Percentiles rank a stretch among this genome's conserved stretches.
Conservation (phyloP, 2,113 vertebrate genomes). For the Mormyrus iriodes region DNA sequence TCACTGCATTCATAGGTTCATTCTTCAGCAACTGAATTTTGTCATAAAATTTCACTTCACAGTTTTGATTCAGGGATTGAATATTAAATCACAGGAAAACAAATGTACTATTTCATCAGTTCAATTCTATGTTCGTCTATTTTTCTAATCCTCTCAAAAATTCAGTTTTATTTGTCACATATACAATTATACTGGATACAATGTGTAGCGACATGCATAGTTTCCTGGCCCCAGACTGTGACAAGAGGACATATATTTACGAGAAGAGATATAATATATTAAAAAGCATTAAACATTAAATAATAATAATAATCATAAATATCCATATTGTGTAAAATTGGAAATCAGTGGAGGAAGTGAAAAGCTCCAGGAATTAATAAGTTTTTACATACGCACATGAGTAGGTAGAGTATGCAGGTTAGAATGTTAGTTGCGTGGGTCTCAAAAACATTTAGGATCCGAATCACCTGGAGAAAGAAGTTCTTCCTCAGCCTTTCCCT, state of each 20-base stretch:
- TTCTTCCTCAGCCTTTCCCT: background rate
- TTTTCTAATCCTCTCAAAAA: background rate
- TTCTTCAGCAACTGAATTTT: slow-evolving; percentile 16
- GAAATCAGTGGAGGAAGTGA: background rate
- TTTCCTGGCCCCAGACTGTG: background rate
- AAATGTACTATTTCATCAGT: background rate
- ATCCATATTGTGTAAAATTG: no score
- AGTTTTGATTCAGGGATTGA: background rate
- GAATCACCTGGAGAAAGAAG: background rate
- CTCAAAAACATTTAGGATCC: background rate
- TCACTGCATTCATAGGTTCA: slow-evolving; percentile 17
- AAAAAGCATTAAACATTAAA: no score
- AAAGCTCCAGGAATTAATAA: background rate
- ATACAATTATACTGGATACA: background rate
- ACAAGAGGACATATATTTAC: no score
- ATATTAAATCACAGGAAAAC: slow-evolving; percentile 16
- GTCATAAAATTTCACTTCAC: slow-evolving; percentile 5
- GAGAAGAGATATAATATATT: no score
- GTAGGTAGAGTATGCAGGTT: background rate
- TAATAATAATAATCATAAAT: no score
- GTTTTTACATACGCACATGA: background rate
- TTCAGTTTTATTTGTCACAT: background rate
- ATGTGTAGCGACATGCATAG: background rate
- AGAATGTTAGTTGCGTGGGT: background rate
- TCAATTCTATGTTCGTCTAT: background rate